A percentile compares a stretch with the other conserved stretches of the same genome.
Conservation (phyloP, 1,140 invertebrate genomes). For the Monomorium pharaonis region DNA sequence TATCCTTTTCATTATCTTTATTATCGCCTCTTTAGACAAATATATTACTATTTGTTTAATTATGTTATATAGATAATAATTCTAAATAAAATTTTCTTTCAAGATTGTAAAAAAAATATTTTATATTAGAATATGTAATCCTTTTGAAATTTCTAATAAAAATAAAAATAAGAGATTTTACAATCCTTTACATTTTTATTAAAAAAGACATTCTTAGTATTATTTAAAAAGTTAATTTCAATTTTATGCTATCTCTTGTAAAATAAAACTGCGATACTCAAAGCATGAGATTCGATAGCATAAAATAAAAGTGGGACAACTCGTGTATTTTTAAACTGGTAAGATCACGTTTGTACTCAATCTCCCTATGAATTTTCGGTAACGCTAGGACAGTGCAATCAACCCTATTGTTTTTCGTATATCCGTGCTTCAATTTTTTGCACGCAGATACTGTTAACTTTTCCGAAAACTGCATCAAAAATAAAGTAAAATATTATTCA, state of each 20-base stretch:
- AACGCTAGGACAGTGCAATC: not conserved
- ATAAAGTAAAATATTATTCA: not conserved
- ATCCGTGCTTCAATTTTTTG: not conserved
- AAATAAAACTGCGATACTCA: not conserved
- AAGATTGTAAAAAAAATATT: too few species aligned
- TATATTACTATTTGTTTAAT: not conserved
- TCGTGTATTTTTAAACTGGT: slow-evolving; percentile 3
- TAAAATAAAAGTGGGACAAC: not conserved
- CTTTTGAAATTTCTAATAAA: not conserved
- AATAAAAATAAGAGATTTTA: not conserved
- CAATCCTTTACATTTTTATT: not conserved
- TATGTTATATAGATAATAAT: not conserved
- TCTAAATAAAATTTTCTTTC: slow-evolving; percentile 1
- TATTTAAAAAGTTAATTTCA: not conserved
- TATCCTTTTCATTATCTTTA: not conserved
- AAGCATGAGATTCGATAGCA: not conserved
- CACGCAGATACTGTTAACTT: not conserved
- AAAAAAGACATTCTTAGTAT: not conserved
- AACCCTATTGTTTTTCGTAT: slow-evolving; percentile 7
- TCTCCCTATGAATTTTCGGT: not conserved
- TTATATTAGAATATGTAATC: too few species aligned
- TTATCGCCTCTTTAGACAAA: not conserved
- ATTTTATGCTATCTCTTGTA: not conserved
- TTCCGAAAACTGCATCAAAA: not conserved
- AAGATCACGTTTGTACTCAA: slow-evolving; percentile 22